Base-by-base conservation (phyloP, 1,140 invertebrate genomes). In the Mamestra configurata region DNA sequence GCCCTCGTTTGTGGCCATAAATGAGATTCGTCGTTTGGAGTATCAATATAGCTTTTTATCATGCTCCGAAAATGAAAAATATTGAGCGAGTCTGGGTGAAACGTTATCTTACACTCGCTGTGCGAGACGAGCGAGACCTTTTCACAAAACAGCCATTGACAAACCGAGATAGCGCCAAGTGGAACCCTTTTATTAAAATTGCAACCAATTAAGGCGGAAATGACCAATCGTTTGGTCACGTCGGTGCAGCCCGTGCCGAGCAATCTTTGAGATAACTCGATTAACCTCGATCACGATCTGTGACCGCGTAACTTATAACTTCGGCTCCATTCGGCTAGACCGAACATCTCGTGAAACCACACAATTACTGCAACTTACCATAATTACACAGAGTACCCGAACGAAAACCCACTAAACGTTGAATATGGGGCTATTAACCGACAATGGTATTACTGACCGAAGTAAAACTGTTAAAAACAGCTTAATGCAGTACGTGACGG, bases 191-290 rank as follows among this genome's bases (percentile, higher is more conserved):
- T 24, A 55, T 43, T 64, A 78, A 79, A 82, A 64, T 49, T 76
- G 61, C 51, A 79, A 79, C n/a, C 51, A 75, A 86, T 79, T 78
- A 84, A 81, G 40, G 40, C 82, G 84, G 82, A 82, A 86, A 86
- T 80, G 51, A 77, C 37, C 80, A 83, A 86, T 86, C 78, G 81
- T 79, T 83, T 71, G 73, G 55, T 71, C 82, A 73, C 61, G 77
- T 79, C 77, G 51, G 71, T 40, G 68, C 46, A 49, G 59, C 27
- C 51, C 55, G 68, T 80, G 64, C 66, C 81, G 24, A 24, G 51
- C 77, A 72, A 81, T 84, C 82, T 82, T 78, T 37, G 75, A 82
- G 81, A 82, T 85, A 83, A 83, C 82, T 72, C 75, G 82, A 83
- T 85, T 80, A 85, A 59, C 71, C 80, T 72, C 71, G 71, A 57